Percentiles rank a stretch among this genome's conserved stretches.
Evolutionary conservation across 2,888 invertebrate genomes (phyloP).

Genomic region (Amphipyra tragopoginis): DNA sequence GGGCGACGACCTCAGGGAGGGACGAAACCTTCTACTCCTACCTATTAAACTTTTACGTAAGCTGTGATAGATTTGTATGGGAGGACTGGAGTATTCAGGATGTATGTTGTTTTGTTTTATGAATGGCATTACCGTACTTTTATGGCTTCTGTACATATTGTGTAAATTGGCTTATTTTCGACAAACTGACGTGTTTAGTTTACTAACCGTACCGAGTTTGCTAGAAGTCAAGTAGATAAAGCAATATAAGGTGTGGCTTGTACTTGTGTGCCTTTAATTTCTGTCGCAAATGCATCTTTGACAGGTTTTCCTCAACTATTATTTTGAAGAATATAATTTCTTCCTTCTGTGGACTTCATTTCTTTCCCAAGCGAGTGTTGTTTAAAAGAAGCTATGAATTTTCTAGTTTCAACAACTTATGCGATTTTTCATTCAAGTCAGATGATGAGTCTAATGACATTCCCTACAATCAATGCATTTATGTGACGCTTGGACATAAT

Average conservation of each 20-base stretch:
- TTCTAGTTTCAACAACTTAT: neutral
- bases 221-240: no score
- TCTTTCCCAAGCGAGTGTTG: no score
- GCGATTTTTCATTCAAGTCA: no score
- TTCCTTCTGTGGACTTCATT: no score
- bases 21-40: slow-evolving; percentile 53
- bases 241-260: no score
- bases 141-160: neutral
- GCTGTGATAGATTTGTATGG: slow-evolving; percentile 42
- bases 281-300: no score
- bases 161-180: neutral
- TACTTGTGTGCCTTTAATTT: no score
- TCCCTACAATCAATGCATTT: neutral
- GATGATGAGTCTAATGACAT: no score
- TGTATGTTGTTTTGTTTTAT: slow-evolving; percentile 21
- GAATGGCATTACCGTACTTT: slow-evolving; percentile 9
- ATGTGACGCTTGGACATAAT: neutral
- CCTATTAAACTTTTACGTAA: slow-evolving; percentile 54
- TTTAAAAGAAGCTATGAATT: neutral
- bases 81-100: slow-evolving; percentile 17
- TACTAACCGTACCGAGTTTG: no score
- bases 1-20: slow-evolving; percentile 74
- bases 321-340: no score
- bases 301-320: no score
- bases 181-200: no score